A percentile compares a stretch with the other conserved stretches of the same genome.
These are phyloP conservation scores for Eptatretus burgeri DNA, from an alignment of 2,113 vertebrate species.

Conservation along the genomic window DNA sequence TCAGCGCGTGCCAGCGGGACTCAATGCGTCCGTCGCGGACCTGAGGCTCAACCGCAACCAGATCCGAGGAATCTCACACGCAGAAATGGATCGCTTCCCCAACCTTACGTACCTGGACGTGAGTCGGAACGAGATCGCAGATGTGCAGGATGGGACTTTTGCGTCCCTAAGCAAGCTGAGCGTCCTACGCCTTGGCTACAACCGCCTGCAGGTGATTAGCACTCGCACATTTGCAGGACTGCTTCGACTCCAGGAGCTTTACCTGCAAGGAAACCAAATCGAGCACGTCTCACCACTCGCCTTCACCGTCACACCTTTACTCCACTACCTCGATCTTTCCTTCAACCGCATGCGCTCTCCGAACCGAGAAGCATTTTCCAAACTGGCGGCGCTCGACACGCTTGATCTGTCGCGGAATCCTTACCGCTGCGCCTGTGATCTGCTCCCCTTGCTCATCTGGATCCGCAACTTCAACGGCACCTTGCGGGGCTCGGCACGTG, in stretches of 20 bases:
- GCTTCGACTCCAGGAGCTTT: neutral
- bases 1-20: neutral
- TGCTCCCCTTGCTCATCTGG: neutral
- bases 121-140: conserved; percentile 1
- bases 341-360: neutral
- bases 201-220: neutral
- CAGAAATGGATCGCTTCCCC: neutral
- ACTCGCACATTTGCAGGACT: neutral
- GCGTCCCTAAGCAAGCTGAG: neutral
- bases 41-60: conserved; percentile 1
- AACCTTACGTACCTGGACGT: neutral
- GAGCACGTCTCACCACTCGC: neutral
- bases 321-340: neutral
- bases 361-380: no score
- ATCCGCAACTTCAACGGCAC: neutral
- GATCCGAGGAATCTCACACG: neutral
- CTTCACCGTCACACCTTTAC: neutral
- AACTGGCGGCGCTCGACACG: conserved; percentile 2
- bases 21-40: neutral
- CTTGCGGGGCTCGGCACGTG: neutral
- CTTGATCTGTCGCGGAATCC: neutral
- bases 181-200: neutral
- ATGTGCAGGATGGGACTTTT: neutral
- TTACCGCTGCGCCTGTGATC: neutral
- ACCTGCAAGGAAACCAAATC: neutral